These are phyloP conservation scores for Numenius phaeopus DNA, from an alignment of 2,797 vertebrate genomes.

Conservation along the genomic window DNA sequence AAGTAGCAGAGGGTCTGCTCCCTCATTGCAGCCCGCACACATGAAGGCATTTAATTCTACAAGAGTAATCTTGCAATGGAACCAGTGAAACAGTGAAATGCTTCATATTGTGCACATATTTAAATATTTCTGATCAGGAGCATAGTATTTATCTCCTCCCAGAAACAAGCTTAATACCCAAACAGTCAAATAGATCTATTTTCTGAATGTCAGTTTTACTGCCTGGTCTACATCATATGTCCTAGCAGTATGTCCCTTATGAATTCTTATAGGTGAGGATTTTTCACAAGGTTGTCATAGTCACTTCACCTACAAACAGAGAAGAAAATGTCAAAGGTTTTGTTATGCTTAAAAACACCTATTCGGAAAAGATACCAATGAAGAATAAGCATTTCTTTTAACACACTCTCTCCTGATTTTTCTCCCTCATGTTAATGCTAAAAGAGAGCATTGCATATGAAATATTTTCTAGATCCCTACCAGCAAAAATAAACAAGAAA, in stretches of 20 bases:
- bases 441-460: background rate
- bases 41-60: background rate
- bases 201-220: conserved; percentile 10
- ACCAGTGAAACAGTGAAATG: background rate
- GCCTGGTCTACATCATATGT: background rate
- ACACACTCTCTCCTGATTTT: background rate
- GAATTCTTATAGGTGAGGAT: background rate
- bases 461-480: background rate
- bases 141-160: background rate
- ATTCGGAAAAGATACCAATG: background rate
- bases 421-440: background rate
- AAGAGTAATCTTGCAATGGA: background rate
- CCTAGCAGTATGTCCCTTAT: background rate
- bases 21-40: background rate
- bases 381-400: background rate
- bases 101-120: background rate
- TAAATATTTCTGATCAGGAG: background rate
- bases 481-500: background rate
- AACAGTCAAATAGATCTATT: background rate
- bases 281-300: background rate
- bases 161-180: background rate
- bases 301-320: background rate
- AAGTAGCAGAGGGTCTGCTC: background rate
- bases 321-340: conserved; percentile 21
- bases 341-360: background rate